Percentiles rank a stretch among this genome's conserved stretches.
phyloP scores from a whole-genome alignment of 2,113 vertebrate genomes.

The Gobio gobio region DNA sequence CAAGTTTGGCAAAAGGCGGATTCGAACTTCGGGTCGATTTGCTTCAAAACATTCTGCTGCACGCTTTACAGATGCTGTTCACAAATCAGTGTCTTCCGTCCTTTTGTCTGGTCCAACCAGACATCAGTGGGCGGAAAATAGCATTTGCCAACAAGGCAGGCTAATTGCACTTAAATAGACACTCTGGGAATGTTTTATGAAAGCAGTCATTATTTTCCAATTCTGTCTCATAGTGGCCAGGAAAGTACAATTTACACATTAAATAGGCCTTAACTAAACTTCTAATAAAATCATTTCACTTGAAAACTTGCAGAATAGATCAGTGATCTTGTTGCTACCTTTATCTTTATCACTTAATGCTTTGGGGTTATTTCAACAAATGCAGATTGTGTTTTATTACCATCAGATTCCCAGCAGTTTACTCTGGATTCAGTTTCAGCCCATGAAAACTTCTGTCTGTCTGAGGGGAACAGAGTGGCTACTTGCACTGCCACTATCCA shows the following conservation, averaged over 20 bases:
- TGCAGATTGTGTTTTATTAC: neutral
- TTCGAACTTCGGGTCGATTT: too few relatives aligned
- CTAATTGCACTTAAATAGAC: too few relatives aligned
- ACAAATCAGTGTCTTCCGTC: too few relatives aligned
- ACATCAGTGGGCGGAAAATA: too few relatives aligned
- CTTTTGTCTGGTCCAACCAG: too few relatives aligned
- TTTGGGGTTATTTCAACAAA: neutral
- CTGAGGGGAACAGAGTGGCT: too few relatives aligned
- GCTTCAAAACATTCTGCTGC: too few relatives aligned
- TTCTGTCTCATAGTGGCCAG: neutral
- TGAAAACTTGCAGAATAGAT: neutral
- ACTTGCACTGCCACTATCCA: too few relatives aligned
- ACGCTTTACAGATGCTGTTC: too few relatives aligned
- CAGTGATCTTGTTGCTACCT: neutral
- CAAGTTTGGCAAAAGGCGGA: too few relatives aligned
- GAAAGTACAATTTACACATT: neutral
- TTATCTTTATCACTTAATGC: neutral
- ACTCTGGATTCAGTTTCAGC: constrained; percentile 28
- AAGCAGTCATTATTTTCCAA: neutral
- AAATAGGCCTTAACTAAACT: neutral
- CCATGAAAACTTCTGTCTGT: neutral
- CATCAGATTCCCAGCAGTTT: neutral
- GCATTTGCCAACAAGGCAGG: too few relatives aligned
- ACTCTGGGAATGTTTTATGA: too few relatives aligned
- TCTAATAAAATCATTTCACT: neutral